A percentile compares a stretch with the other conserved stretches of the same genome.
phyloP scores from a whole-genome alignment of 2,797 vertebrate species.

The Galagoides demidoff region DNA sequence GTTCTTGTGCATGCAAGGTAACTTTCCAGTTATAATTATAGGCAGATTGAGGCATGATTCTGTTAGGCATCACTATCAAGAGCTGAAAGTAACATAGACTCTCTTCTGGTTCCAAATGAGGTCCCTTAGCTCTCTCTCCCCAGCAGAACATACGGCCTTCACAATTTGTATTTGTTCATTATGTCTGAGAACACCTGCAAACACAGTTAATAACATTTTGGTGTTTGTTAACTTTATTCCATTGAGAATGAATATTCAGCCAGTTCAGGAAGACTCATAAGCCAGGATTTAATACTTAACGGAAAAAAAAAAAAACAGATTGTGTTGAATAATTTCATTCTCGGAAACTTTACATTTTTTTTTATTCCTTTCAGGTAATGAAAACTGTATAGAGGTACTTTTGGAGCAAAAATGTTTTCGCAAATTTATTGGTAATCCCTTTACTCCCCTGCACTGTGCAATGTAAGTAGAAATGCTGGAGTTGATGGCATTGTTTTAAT shows the following conservation, averaged over 20 bases:
- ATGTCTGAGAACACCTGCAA: slow-evolving; percentile 54
- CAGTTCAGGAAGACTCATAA: slow-evolving; percentile 42
- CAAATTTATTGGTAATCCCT: slow-evolving; percentile 94
- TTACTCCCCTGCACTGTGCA: slow-evolving; percentile 98
- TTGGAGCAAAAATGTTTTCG: slow-evolving; percentile 95
- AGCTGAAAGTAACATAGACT: neutral
- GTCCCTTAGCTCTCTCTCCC: neutral
- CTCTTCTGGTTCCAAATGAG: neutral
- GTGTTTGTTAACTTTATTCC: slow-evolving; percentile 50
- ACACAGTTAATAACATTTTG: slow-evolving; percentile 43
- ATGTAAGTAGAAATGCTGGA: slow-evolving; percentile 90
- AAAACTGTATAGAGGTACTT: slow-evolving; percentile 96
- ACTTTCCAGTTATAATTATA: neutral
- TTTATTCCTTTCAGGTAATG: slow-evolving; percentile 91
- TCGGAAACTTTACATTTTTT: slow-evolving; percentile 55
- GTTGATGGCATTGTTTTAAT: neutral
- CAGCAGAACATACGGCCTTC: slow-evolving; percentile 34
- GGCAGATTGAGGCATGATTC: neutral
- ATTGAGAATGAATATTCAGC: slow-evolving; percentile 9
- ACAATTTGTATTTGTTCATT: slow-evolving; percentile 45
- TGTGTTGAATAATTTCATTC: slow-evolving; percentile 4
- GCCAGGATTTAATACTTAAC: slow-evolving; percentile 39
- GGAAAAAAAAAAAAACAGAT: neutral
- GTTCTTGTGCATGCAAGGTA: neutral
- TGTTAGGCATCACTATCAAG: neutral